Conservation (phyloP, 2,797 vertebrate species). For the Chlorospingus flavigularis region DNA sequence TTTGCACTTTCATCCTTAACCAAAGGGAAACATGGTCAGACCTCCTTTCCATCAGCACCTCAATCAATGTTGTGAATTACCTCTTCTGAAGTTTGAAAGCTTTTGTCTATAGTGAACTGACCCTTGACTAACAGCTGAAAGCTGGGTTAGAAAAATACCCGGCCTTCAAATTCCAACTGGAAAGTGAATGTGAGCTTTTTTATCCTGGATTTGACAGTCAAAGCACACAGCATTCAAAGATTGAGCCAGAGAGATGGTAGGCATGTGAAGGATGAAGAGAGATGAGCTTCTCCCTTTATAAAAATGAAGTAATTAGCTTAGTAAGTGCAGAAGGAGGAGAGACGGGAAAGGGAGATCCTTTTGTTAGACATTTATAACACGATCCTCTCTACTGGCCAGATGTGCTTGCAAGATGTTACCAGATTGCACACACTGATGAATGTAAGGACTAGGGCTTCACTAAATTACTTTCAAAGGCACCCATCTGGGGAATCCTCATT, state of each 20-base stretch:
- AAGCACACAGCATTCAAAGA: background rate
- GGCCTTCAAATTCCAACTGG: background rate
- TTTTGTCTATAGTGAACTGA: constrained; percentile 32
- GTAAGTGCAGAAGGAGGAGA: background rate
- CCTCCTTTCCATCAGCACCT: background rate
- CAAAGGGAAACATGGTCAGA: background rate
- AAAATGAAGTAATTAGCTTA: constrained; percentile 46
- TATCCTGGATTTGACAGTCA: background rate
- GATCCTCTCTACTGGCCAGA: background rate
- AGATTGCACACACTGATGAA: background rate
- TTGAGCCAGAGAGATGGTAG: background rate
- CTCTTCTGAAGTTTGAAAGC: constrained; percentile 25
- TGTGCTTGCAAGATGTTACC: background rate
- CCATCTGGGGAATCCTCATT: background rate
- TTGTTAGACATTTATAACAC: background rate
- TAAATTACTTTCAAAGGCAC: background rate
- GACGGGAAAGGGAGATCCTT: background rate
- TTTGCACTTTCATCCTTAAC: background rate
- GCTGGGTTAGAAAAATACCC: background rate
- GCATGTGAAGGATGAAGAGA: background rate
- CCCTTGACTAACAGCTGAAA: constrained; percentile 24
- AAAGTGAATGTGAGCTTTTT: constrained; percentile 24
- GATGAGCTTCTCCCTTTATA: background rate
- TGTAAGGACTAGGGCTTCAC: background rate
- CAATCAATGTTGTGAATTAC: background rate